Base-by-base conservation (phyloP, 1,140 invertebrate genomes). In the Lutraria rhynchaena region DNA sequence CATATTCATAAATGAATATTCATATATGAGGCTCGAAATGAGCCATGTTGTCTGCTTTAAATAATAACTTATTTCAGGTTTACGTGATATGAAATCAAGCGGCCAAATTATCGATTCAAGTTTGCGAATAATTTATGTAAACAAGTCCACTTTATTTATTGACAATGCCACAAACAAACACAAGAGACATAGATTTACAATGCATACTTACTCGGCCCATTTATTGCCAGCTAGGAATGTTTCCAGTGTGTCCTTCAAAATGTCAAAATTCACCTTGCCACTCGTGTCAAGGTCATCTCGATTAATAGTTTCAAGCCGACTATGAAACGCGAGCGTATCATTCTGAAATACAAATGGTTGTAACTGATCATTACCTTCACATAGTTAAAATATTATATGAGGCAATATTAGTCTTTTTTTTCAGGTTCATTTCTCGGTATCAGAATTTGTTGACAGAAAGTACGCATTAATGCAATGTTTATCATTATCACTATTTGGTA, bases 261-360 rank as follows among this genome's bases (percentile, higher is more conserved):
- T 55, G 27, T 75, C 71, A 61, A 60, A 75, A 22, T 41, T 75
- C 29, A 75, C 35, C 22, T 75, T n/a, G 13, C 41, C 22, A 11
- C 29, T n/a, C 1, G 22, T 33, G 29, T 24, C n/a, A 15, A 75
- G 44, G 11, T 33, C 11, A 3, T 22, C 55, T 58, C 71, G 41
- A 3, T 78, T 29, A 19, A 89, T 82, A 7, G 53, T 51, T 15
- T 77, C 29, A 2, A 89, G 58, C 61, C 78, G 67, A 0, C 19
- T 31, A 13, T 77, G 46, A 60, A 85, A 86, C 35, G 41, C 71
- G 29, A 82, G 41, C 7, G 85, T 82, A 29, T 61, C 83, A n/a
- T 77, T 63, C 87, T 88, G 74, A 49, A 78, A 82, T 17, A n/a
- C n/a, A n/a, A n/a, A n/a, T n/a, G n/a, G n/a, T n/a, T n/a, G n/a